These are phyloP conservation scores for Drosophila eohydei DNA, from an alignment of 2,888 invertebrate species.

Conservation along the genomic window DNA sequence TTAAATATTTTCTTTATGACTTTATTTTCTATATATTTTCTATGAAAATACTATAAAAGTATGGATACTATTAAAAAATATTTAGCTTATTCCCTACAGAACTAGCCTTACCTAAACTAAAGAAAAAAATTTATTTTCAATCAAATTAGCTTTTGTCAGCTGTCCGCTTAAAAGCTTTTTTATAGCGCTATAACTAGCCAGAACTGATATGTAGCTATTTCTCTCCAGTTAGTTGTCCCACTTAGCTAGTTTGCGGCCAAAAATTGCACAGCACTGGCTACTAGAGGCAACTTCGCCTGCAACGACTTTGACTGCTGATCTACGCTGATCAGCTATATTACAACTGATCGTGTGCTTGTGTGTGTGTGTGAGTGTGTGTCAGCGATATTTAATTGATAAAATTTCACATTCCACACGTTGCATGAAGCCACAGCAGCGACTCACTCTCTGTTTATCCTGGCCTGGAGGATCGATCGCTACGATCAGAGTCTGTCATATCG, in stretches of 20 bases:
- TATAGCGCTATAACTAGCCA: not conserved
- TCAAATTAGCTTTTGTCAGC: no score
- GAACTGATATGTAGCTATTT: not conserved
- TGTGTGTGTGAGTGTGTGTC: not conserved
- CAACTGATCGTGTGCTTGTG: not conserved
- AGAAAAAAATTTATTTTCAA: no score
- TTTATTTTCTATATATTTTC: not conserved
- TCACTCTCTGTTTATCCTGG: conserved; percentile 63
- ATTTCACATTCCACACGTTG: conserved; percentile 74
- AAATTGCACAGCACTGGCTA: conserved; percentile 2
- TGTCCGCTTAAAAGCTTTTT: not conserved
- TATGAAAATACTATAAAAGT: not conserved
- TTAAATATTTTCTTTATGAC: no score
- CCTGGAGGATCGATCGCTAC: conserved; percentile 55
- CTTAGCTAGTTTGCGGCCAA: not conserved
- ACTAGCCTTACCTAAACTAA: not conserved
- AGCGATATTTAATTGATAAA: conserved; percentile 74
- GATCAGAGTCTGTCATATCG: conserved; percentile 51
- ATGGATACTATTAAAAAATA: not conserved
- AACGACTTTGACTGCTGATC: conserved; percentile 29
- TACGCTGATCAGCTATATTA: conserved; percentile 24
- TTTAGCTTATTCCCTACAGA: not conserved
- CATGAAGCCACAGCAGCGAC: conserved; percentile 62
- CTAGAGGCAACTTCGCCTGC: conserved; percentile 34
- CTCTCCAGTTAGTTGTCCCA: not conserved